These are phyloP conservation scores for Dascillus cervinus DNA, from an alignment of 2,888 invertebrate genomes.

Conservation along the genomic window DNA sequence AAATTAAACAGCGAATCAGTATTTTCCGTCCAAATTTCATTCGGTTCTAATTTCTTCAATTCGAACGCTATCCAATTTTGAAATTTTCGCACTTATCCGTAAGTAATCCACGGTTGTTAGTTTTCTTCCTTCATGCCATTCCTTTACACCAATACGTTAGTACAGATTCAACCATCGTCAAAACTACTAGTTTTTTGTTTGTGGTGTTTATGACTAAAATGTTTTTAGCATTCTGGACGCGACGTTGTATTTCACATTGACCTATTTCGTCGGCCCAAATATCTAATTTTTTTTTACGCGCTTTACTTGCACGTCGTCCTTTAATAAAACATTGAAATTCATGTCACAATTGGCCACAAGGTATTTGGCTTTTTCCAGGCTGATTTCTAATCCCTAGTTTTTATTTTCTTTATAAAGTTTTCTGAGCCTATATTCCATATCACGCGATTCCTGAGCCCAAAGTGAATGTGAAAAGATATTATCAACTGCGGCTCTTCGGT, in stretches of 20 bases:
- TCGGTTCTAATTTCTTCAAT: neutral
- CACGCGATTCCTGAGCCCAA: no score
- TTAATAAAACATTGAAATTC: neutral
- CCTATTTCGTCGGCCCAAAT: neutral
- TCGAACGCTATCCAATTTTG: neutral
- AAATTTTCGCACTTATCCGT: neutral
- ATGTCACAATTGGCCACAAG: neutral
- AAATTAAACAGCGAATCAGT: no score
- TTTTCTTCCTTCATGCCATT: neutral
- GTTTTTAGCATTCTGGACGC: no score
- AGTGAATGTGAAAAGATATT: no score
- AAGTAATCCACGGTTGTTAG: constrained; percentile 1
- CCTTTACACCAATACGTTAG: neutral
- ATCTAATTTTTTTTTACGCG: neutral
- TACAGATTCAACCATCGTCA: constrained; percentile 1
- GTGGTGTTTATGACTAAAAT: neutral
- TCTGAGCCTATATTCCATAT: no score
- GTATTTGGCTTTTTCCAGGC: neutral
- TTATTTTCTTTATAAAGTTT: no score
- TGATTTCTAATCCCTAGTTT: neutral
- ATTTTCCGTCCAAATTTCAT: no score
- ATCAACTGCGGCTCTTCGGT: no score
- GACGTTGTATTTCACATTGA: no score
- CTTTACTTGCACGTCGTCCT: neutral
- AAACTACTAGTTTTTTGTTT: neutral